Conservation (phyloP, 2,797 vertebrate species). For the Oceanodroma leucorhoa region DNA sequence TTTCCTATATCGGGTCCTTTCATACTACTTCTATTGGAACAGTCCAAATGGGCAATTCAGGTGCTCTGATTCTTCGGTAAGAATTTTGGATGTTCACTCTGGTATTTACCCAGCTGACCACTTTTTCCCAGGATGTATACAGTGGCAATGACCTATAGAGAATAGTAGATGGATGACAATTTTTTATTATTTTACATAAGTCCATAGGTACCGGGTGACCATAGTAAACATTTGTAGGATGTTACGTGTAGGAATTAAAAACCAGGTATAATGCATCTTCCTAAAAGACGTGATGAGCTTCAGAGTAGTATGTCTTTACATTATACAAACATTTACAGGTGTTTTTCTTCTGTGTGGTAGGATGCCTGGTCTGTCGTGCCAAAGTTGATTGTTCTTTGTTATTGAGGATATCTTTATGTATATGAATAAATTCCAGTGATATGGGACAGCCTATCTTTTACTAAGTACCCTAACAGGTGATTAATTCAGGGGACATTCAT, state of each 20-base stretch:
- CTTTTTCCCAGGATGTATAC: not conserved
- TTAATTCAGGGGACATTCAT: not conserved
- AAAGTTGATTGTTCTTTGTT: not conserved
- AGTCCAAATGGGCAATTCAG: not conserved
- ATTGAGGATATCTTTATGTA: not conserved
- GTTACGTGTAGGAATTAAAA: not conserved
- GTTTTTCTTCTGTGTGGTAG: not conserved
- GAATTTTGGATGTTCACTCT: not conserved
- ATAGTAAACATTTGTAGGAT: not conserved
- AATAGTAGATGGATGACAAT: not conserved
- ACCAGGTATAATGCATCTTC: not conserved
- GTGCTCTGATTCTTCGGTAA: not conserved
- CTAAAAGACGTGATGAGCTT: not conserved
- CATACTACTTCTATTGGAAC: not conserved
- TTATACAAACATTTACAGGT: not conserved
- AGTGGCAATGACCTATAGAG: not conserved
- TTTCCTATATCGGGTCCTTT: not conserved
- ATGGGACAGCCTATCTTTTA: not conserved
- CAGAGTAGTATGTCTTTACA: not conserved
- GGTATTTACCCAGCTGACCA: not conserved
- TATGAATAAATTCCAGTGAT: not conserved
- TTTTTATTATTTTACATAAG: not conserved
- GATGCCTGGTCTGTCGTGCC: not conserved
- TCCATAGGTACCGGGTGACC: not conserved
- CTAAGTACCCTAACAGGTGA: not conserved